Evolutionary conservation across 2,113 vertebrate genomes (phyloP).

Genomic region (Micromys minutus): DNA sequence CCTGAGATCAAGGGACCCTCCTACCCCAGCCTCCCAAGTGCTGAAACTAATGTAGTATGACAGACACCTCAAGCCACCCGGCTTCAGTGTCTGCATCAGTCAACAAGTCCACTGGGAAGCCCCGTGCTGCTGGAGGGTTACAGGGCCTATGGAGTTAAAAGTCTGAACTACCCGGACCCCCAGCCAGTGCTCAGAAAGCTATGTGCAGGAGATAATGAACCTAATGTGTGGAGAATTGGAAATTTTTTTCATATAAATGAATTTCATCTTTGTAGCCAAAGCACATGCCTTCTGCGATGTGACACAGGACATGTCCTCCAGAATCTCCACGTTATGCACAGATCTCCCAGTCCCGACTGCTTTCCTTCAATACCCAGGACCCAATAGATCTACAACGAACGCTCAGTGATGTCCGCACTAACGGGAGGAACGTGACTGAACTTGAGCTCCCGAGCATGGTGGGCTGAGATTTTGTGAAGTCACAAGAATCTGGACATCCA

Average conservation of each 20-base stretch:
- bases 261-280: not conserved
- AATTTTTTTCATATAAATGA: not conserved
- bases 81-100: not conserved
- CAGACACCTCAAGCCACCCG: rapidly evolving
- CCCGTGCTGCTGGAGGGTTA: not conserved
- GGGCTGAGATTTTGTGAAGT: not conserved
- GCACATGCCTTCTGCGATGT: not conserved
- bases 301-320: not conserved
- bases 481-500: not conserved
- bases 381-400: not conserved
- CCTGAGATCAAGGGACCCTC: not conserved
- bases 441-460: not conserved
- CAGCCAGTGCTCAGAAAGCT: not conserved
- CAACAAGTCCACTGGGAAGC: not conserved
- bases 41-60: not conserved
- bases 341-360: not conserved
- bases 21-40: not conserved
- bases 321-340: not conserved
- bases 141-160: not conserved
- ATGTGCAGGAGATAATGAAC: not conserved
- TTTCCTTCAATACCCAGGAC: not conserved
- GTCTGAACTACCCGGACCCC: not conserved
- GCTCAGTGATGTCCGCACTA: not conserved
- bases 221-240: not conserved
- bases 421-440: not conserved